Percentiles rank a stretch among this genome's conserved stretches.
Evolutionary conservation across 2,888 invertebrate species (phyloP).

Genomic region (Agonopterix alstromeriana): DNA sequence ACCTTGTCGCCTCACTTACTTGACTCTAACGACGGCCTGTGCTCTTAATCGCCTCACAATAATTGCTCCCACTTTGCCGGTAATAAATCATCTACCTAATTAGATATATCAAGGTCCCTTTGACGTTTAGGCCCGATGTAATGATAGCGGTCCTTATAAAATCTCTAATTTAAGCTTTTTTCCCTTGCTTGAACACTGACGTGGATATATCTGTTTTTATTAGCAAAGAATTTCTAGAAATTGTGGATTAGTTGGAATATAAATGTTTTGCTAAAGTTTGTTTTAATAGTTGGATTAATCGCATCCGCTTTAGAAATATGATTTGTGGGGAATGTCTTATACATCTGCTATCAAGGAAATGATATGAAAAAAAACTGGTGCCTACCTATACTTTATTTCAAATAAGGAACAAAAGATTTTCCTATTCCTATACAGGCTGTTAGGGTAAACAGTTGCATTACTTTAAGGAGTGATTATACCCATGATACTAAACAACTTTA

Average conservation of each 20-base stretch:
- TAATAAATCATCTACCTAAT: constrained; percentile 50
- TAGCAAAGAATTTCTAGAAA: constrained; percentile 6
- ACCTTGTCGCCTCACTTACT: background rate
- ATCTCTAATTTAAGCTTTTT: constrained; percentile 10
- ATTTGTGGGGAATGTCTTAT: no score
- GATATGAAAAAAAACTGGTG: no score
- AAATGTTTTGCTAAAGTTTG: no score
- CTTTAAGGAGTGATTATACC: no score
- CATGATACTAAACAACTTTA: no score
- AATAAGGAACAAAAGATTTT: no score
- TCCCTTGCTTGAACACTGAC: constrained; percentile 10
- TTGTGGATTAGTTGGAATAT: background rate
- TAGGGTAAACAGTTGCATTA: no score
- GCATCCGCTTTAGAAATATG: no score
- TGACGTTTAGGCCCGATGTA: constrained; percentile 25
- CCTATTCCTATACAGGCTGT: no score
- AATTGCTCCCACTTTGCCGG: constrained; percentile 43
- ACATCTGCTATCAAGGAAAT: no score
- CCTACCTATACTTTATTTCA: no score
- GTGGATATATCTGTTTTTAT: constrained; percentile 19
- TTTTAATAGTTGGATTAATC: no score
- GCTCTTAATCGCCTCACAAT: constrained; percentile 34
- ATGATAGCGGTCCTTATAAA: constrained; percentile 23
- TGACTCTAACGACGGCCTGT: constrained; percentile 25
- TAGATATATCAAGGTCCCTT: constrained; percentile 35